These are phyloP conservation scores for Melierax canorus DNA, from an alignment of 2,113 vertebrate species.

Conservation along the genomic window DNA sequence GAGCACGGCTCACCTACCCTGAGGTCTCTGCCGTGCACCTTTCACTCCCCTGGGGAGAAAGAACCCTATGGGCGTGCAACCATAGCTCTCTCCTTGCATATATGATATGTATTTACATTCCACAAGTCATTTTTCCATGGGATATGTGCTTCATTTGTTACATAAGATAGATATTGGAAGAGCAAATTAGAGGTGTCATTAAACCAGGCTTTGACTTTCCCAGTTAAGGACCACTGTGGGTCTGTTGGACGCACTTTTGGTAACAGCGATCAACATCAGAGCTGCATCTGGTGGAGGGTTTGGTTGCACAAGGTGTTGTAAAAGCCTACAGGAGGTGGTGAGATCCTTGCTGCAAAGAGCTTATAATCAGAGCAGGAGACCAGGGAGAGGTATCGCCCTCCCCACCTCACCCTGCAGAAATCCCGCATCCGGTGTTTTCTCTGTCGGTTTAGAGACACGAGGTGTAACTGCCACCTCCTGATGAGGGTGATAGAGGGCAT, in stretches of 20 bases:
- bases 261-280: not conserved
- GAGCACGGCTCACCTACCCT: not conserved
- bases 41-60: not conserved
- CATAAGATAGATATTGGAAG: not conserved
- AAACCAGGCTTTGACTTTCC: not conserved
- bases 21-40: not conserved
- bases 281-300: not conserved
- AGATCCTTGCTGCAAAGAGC: not conserved
- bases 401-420: not conserved
- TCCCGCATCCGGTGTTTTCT: not conserved
- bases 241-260: not conserved
- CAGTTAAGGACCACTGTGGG: not conserved
- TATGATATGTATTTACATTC: fast-evolving
- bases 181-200: not conserved
- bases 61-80: not conserved
- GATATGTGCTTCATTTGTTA: not conserved
- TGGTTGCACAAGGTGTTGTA: not conserved
- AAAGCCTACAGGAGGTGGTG: not conserved
- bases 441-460: not conserved
- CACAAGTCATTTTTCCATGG: not conserved
- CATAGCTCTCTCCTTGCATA: not conserved
- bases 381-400: not conserved
- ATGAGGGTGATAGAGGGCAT: not conserved
- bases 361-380: not conserved
- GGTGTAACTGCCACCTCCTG: not conserved